Evolutionary conservation across 1,140 invertebrate genomes (phyloP).

Genomic region (Achatina immaculata): DNA sequence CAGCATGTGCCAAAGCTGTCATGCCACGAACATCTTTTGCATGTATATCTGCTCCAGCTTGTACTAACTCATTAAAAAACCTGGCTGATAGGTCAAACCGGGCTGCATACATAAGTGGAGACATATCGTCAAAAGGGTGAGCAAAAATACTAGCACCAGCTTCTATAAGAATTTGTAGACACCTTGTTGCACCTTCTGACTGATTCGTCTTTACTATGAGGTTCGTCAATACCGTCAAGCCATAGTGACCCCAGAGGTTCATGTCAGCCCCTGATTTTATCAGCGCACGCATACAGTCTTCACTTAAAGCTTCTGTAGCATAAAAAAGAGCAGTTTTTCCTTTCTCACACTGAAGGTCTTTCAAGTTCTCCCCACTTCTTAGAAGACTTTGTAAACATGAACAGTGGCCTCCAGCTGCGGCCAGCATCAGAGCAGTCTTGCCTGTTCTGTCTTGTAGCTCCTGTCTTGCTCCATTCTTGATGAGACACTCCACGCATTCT

Average conservation of each 20-base stretch:
- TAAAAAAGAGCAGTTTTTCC: not conserved
- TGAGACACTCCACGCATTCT: no score
- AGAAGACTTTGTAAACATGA: not conserved
- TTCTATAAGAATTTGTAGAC: not conserved
- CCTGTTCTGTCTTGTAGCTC: not conserved
- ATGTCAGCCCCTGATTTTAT: not conserved
- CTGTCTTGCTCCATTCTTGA: not conserved
- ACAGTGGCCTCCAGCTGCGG: not conserved
- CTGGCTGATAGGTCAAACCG: not conserved
- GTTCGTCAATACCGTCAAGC: not conserved
- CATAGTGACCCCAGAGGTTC: not conserved
- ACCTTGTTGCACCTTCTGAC: not conserved
- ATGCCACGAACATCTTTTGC: no score
- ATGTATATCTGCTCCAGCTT: no score
- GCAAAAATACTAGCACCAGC: not conserved
- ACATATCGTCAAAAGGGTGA: not conserved
- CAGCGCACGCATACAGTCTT: not conserved
- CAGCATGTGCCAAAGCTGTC: no score
- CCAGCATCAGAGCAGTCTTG: not conserved
- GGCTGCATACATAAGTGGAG: not conserved
- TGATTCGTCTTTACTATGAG: not conserved
- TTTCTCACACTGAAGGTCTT: not conserved
- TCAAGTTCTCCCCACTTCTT: not conserved
- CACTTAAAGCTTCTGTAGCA: not conserved
- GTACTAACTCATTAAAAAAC: no score